phyloP scores from a whole-genome alignment of 2,888 invertebrate genomes.

The Acrobeloides nanus region DNA sequence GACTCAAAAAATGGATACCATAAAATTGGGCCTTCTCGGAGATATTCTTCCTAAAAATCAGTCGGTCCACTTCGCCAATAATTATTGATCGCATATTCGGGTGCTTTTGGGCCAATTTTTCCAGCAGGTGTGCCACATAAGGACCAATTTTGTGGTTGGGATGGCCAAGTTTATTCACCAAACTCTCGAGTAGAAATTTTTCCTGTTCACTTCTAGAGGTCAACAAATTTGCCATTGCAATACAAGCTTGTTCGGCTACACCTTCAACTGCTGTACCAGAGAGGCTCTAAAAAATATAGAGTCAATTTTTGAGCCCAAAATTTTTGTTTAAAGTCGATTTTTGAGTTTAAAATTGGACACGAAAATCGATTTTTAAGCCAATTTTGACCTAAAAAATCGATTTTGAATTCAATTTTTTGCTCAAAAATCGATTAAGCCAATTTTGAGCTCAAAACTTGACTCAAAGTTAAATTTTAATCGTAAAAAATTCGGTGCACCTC shows the following conservation, averaged over 20 bases:
- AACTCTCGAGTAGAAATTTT: slow-evolving; percentile 70
- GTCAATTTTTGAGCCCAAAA: too few relatives aligned
- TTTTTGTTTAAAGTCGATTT: too few relatives aligned
- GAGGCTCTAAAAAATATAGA: slow-evolving; percentile 57
- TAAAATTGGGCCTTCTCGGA: slow-evolving; percentile 80
- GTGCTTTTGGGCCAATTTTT: slow-evolving; percentile 73
- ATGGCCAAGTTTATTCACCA: slow-evolving; percentile 93
- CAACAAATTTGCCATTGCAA: slow-evolving; percentile 67
- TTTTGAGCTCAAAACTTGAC: slow-evolving; percentile 2
- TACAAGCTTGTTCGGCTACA: slow-evolving; percentile 72
- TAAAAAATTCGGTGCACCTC: slow-evolving; percentile 56
- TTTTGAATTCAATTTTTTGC: too few relatives aligned
- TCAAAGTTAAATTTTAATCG: background rate
- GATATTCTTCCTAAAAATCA: slow-evolving; percentile 77
- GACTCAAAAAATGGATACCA: slow-evolving; percentile 80
- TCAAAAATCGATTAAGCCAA: background rate
- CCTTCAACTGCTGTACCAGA: slow-evolving; percentile 72
- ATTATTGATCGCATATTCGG: slow-evolving; percentile 85
- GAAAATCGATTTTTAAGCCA: too few relatives aligned
- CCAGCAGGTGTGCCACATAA: slow-evolving; percentile 75
- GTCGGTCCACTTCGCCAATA: slow-evolving; percentile 76
- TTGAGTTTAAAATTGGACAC: too few relatives aligned
- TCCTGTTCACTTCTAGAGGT: slow-evolving; percentile 76
- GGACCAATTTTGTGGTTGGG: slow-evolving; percentile 79
- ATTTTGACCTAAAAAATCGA: too few relatives aligned